phyloP scores from a whole-genome alignment of 2,113 vertebrate genomes.

The Pollimyrus isidori region DNA sequence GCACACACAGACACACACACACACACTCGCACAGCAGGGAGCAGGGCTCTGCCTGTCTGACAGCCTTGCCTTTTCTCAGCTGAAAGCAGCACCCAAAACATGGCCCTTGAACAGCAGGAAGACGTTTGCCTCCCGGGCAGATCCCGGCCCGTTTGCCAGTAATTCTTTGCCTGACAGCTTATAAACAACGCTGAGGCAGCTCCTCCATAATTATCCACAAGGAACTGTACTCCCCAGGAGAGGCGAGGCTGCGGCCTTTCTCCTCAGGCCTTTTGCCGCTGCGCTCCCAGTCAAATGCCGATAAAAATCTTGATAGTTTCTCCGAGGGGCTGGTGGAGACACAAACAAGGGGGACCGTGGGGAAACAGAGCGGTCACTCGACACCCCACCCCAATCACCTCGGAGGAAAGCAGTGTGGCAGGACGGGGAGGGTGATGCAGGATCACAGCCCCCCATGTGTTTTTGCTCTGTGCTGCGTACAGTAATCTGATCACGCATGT shows the following conservation, averaged over 20 bases:
- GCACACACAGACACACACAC: not conserved
- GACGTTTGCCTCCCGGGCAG: constrained; percentile 26
- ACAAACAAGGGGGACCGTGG: not conserved
- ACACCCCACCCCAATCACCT: constrained; percentile 3
- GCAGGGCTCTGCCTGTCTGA: constrained; percentile 39
- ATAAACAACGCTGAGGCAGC: constrained; percentile 45
- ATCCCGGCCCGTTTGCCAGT: constrained; percentile 31
- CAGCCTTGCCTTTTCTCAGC: constrained; percentile 32
- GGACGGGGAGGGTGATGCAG: not conserved
- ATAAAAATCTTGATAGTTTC: constrained; percentile 14
- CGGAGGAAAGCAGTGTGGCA: not conserved
- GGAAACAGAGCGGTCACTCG: constrained; percentile 8
- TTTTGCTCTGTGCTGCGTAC: not conserved
- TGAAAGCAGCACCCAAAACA: constrained; percentile 37
- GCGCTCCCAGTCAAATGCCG: constrained; percentile 5
- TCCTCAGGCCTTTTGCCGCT: not conserved
- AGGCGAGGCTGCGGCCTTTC: not conserved
- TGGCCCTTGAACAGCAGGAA: constrained; percentile 31
- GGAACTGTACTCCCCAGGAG: constrained; percentile 7
- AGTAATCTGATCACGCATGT: not conserved
- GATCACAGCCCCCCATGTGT: not conserved
- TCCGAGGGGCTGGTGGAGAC: not conserved
- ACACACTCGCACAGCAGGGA: not conserved
- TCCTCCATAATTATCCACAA: constrained; percentile 36
- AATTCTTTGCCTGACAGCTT: constrained; percentile 47